Conservation (phyloP, 2,797 vertebrate genomes). For the Leuciscus waleckii region DNA sequence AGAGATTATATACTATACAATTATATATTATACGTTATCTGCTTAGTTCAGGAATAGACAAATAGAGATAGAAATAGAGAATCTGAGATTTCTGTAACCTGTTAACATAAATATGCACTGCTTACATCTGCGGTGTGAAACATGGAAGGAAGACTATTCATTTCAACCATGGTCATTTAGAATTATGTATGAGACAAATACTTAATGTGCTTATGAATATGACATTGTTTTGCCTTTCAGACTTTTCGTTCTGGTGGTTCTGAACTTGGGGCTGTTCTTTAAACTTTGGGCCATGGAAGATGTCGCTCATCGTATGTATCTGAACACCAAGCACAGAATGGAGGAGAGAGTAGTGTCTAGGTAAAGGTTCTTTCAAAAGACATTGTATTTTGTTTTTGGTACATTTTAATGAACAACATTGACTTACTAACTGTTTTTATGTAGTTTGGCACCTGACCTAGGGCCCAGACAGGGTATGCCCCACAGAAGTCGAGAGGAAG, state of each 20-base stretch:
- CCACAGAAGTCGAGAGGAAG: conserved; percentile 74
- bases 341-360: conserved; percentile 82
- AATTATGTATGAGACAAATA: background rate
- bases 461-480: conserved; percentile 71
- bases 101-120: background rate
- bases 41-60: background rate
- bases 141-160: background rate
- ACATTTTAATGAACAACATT: background rate
- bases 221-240: conserved; percentile 69
- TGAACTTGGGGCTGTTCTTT: conserved; percentile 92
- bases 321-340: conserved; percentile 78
- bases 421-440: conserved; percentile 26
- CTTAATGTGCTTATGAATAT: background rate
- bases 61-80: background rate
- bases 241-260: conserved; percentile 85
- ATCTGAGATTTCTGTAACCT: background rate
- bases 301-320: conserved; percentile 88
- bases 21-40: background rate
- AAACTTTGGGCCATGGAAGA: conserved; percentile 95
- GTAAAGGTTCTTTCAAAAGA: conserved; percentile 70
- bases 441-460: conserved; percentile 79
- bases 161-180: background rate
- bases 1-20: background rate
- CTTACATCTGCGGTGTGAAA: background rate
- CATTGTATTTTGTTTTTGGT: background rate